Conservation (phyloP, 2,797 vertebrate genomes). For the Spinus olivaceus region DNA sequence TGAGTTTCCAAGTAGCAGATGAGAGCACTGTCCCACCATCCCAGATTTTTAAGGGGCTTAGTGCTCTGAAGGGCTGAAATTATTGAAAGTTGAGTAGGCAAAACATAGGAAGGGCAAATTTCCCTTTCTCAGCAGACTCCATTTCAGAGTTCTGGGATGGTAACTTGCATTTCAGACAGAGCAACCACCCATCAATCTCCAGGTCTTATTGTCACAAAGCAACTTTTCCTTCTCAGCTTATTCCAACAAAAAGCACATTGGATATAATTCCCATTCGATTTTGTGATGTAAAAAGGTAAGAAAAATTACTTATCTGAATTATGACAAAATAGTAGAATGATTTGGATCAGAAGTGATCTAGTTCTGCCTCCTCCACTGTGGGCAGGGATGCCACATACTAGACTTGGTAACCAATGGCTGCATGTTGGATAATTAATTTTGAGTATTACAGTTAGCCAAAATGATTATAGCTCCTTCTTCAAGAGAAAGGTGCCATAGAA, state of each 20-base stretch:
- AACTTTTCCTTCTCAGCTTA: accelerated
- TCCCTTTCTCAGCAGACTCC: neutral
- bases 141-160: neutral
- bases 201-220: accelerated
- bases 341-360: neutral
- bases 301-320: neutral
- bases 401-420: neutral
- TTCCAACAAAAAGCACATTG: neutral
- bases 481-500: neutral
- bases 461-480: neutral
- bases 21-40: neutral
- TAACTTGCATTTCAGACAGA: neutral
- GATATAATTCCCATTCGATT: accelerated
- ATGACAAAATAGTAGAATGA: neutral
- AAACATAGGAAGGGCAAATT: neutral
- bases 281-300: neutral
- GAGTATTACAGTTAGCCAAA: accelerated
- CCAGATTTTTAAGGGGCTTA: neutral
- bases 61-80: neutral
- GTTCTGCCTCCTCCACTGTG: neutral
- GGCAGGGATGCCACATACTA: neutral
- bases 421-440: neutral
- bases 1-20: neutral
- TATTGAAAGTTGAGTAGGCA: neutral
- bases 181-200: accelerated